Percentiles rank a stretch among this genome's conserved stretches.
phyloP scores from a whole-genome alignment of 2,888 invertebrate species.

The Brachyptera risi region DNA sequence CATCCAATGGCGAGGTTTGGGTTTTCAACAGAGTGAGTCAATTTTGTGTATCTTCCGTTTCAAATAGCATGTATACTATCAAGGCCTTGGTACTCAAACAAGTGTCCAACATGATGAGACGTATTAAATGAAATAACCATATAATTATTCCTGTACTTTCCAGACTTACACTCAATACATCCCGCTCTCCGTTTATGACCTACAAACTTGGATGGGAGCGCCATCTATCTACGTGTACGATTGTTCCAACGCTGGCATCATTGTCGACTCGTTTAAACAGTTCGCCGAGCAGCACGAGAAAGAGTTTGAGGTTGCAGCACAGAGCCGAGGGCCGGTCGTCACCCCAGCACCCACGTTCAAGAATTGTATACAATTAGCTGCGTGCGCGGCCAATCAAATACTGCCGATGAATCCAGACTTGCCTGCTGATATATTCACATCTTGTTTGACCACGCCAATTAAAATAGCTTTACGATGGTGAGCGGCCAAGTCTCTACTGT shows the following conservation, averaged over 20 bases:
- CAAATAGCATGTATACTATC: too few species aligned
- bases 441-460: constrained; percentile 97
- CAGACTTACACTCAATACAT: constrained; percentile 98
- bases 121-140: background rate
- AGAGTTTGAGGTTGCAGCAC: constrained; percentile 60
- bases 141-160: background rate
- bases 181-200: constrained; percentile 95
- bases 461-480: constrained; percentile 91
- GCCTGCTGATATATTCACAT: constrained; percentile 95
- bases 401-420: constrained; percentile 96
- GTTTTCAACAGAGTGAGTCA: constrained; percentile 87
- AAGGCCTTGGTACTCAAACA: too few species aligned
- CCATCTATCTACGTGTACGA: constrained; percentile 99
- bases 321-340: constrained; percentile 38
- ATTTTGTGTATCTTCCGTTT: too few species aligned
- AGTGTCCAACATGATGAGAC: too few species aligned
- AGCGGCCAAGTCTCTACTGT: constrained; percentile 27
- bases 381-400: constrained; percentile 89
- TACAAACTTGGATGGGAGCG: constrained; percentile 99
- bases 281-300: constrained; percentile 89
- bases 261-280: constrained; percentile 83
- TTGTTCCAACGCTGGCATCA: constrained; percentile 96
- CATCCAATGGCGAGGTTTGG: constrained; percentile 98
- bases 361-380: constrained; percentile 94
- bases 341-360: constrained; percentile 60